These are phyloP conservation scores for Ciconia stormi DNA, from an alignment of 2,113 vertebrate genomes.

Conservation along the genomic window DNA sequence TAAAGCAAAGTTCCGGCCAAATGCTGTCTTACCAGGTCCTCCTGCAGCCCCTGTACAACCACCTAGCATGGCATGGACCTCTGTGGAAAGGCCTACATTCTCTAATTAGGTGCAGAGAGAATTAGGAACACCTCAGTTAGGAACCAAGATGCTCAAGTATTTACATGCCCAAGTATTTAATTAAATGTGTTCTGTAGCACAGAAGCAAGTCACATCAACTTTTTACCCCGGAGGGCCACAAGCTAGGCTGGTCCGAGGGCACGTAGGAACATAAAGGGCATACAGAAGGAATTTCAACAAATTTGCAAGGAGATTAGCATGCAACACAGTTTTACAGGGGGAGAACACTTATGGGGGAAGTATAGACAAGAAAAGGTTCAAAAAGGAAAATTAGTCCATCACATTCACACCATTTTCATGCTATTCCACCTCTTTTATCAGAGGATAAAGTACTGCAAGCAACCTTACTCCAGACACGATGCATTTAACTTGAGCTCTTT, in stretches of 20 bases:
- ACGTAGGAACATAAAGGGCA: not conserved
- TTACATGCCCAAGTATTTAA: not conserved
- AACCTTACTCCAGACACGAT: not conserved
- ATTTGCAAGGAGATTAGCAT: not conserved
- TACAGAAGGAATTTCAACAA: not conserved
- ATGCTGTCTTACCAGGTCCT: not conserved
- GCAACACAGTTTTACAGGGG: not conserved
- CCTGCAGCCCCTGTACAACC: not conserved
- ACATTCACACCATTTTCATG: not conserved
- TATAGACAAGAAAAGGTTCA: not conserved
- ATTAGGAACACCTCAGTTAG: not conserved
- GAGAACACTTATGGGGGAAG: rapidly evolving
- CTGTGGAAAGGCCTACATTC: not conserved
- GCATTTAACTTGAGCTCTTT: not conserved
- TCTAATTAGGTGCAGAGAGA: not conserved
- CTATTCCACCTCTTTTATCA: not conserved
- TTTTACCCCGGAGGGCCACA: not conserved
- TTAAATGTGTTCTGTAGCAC: not conserved
- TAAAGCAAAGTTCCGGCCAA: not conserved
- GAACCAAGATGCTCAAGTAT: not conserved
- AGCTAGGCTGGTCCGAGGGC: not conserved
- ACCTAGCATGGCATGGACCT: not conserved
- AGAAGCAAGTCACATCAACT: not conserved
- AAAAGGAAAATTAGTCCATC: not conserved
- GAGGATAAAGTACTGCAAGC: not conserved